Percentiles rank a stretch among this genome's conserved stretches.
phyloP scores from a whole-genome alignment of 2,797 vertebrate genomes.

The Gorsachius magnificus region DNA sequence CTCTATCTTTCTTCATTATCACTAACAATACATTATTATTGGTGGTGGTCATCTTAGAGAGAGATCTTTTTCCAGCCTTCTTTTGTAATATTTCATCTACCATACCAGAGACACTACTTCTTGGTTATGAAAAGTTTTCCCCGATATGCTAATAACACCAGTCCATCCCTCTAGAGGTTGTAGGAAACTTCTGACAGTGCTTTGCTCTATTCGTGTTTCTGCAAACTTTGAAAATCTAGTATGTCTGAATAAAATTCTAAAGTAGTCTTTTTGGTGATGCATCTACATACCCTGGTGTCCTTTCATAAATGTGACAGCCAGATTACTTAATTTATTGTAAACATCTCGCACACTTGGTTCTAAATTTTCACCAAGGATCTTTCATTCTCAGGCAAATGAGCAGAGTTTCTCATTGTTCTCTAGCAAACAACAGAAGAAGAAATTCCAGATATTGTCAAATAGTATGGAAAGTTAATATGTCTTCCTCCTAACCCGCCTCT shows the following conservation, averaged over 20 bases:
- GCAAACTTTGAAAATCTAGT: background rate
- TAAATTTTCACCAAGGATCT: background rate
- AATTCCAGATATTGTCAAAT: background rate
- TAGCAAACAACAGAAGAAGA: background rate
- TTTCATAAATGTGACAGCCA: background rate
- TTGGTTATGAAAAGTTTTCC: background rate
- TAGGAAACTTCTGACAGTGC: background rate
- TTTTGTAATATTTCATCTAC: background rate
- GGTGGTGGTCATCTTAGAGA: background rate
- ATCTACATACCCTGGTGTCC: background rate
- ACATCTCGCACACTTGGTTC: background rate
- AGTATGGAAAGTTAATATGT: background rate
- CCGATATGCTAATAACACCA: background rate
- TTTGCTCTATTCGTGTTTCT: background rate
- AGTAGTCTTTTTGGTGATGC: background rate
- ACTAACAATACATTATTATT: background rate
- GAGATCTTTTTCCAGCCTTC: background rate
- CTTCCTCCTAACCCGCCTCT: background rate
- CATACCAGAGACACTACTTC: background rate
- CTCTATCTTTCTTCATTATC: background rate
- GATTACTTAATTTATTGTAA: background rate
- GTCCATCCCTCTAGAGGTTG: background rate
- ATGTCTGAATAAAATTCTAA: background rate
- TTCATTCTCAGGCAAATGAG: background rate
- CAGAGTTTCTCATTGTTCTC: background rate